These are phyloP conservation scores for Arctopsyche grandis DNA, from an alignment of 1,140 invertebrate genomes.

Conservation along the genomic window DNA sequence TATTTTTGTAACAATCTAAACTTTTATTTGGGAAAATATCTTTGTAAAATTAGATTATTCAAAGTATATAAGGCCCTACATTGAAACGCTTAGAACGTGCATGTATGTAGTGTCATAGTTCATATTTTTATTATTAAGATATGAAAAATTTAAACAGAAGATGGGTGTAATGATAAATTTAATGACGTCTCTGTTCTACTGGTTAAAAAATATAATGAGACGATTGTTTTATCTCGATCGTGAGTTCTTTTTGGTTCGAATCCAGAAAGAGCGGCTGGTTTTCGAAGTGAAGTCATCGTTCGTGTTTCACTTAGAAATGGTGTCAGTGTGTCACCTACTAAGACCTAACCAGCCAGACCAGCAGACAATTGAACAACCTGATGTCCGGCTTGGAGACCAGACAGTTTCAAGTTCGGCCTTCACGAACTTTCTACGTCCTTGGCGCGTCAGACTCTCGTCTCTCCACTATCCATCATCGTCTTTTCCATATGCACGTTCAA, in stretches of 20 bases:
- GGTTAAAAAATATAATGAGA: too few relatives aligned
- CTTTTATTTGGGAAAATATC: too few relatives aligned
- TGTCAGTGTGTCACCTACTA: conserved; percentile 44
- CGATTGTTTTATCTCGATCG: too few relatives aligned
- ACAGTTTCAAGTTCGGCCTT: conserved; percentile 43
- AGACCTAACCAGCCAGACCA: conserved; percentile 13
- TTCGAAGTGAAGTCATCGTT: conserved; percentile 11
- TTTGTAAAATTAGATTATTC: too few relatives aligned
- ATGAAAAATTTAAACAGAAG: too few relatives aligned
- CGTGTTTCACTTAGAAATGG: conserved; percentile 38
- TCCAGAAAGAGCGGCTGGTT: conserved; percentile 10
- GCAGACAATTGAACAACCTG: conserved; percentile 1
- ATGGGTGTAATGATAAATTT: too few relatives aligned
- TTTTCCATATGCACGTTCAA: not conserved
- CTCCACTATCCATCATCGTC: conserved; percentile 10
- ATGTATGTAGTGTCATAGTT: too few relatives aligned
- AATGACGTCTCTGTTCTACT: too few relatives aligned
- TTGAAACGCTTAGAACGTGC: too few relatives aligned
- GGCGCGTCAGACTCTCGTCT: not conserved
- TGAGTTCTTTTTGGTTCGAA: not conserved
- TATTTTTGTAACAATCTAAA: too few relatives aligned
- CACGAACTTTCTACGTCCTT: conserved; percentile 39
- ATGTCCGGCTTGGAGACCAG: conserved; percentile 17
- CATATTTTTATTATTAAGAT: too few relatives aligned
- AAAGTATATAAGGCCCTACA: too few relatives aligned